Percentiles rank a stretch among this genome's conserved stretches.
phyloP scores from a whole-genome alignment of 2,113 vertebrate genomes.

The Pedionomus torquatus region DNA sequence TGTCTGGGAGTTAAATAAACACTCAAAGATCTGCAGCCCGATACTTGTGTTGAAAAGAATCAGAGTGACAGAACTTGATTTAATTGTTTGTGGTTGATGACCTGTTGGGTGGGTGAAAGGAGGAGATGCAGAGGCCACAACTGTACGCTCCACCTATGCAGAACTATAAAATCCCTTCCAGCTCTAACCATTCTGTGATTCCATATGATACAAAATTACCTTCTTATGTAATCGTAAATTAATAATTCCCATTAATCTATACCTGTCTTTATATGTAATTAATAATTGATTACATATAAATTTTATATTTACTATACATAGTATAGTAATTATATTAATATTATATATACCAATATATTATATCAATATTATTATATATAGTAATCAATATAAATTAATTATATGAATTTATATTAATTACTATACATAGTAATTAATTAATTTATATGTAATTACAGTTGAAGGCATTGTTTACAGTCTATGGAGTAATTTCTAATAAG shows the following conservation, averaged over 20 bases:
- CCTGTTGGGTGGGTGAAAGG: not conserved
- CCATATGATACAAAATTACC: not conserved
- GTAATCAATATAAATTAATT: no score
- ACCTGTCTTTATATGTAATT: not conserved
- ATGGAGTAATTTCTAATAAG: not conserved
- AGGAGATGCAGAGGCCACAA: accelerated
- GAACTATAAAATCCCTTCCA: not conserved
- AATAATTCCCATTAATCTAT: not conserved
- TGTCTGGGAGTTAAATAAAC: not conserved
- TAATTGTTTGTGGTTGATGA: not conserved
- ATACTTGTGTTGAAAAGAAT: not conserved
- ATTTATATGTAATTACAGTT: not conserved
- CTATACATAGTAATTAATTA: no score
- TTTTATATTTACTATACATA: no score
- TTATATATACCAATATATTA: no score
- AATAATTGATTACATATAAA: no score
- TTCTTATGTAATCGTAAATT: not conserved
- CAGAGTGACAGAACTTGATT: not conserved
- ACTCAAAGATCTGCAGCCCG: accelerated
- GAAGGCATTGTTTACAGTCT: not conserved
- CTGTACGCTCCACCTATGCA: accelerated
- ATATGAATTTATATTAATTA: no score
- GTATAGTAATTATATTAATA: no score
- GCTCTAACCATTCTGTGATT: no score
- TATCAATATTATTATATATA: no score